A percentile compares a stretch with the other conserved stretches of the same genome.
Conservation (phyloP, 2,888 invertebrate species). For the Salticus scenicus region DNA sequence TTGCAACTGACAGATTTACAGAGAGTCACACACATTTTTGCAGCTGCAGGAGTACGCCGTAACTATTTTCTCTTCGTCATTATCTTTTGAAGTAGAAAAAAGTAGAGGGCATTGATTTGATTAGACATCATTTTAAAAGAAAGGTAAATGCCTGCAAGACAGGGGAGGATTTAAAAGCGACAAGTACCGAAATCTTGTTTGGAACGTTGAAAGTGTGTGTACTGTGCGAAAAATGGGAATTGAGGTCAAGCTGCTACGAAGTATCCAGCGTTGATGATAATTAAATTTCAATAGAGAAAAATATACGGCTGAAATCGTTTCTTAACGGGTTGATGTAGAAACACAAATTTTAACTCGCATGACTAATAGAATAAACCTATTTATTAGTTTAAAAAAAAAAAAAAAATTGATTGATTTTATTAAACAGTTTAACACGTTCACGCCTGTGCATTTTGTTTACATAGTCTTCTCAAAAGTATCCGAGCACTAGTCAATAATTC, state of each 20-base stretch:
- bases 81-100: not conserved
- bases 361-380: too few species aligned
- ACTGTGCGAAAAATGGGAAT: not conserved
- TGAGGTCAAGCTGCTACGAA: not conserved
- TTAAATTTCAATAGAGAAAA: too few species aligned
- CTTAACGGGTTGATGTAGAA: too few species aligned
- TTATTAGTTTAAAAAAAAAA: too few species aligned
- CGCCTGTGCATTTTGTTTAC: too few species aligned
- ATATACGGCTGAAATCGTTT: too few species aligned
- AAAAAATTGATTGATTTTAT: too few species aligned
- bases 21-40: slow-evolving; percentile 5
- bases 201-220: not conserved
- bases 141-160: not conserved
- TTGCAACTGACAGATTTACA: slow-evolving; percentile 60
- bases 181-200: not conserved
- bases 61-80: not conserved
- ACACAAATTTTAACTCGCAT: too few species aligned
- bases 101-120: not conserved
- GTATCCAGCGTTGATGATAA: too few species aligned
- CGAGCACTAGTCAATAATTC: too few species aligned
- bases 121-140: not conserved
- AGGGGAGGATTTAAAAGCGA: not conserved
- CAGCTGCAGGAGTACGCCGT: not conserved
- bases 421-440: too few species aligned
- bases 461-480: too few species aligned